These are phyloP conservation scores for Athetis lepigone DNA, from an alignment of 2,888 invertebrate genomes.

Conservation along the genomic window DNA sequence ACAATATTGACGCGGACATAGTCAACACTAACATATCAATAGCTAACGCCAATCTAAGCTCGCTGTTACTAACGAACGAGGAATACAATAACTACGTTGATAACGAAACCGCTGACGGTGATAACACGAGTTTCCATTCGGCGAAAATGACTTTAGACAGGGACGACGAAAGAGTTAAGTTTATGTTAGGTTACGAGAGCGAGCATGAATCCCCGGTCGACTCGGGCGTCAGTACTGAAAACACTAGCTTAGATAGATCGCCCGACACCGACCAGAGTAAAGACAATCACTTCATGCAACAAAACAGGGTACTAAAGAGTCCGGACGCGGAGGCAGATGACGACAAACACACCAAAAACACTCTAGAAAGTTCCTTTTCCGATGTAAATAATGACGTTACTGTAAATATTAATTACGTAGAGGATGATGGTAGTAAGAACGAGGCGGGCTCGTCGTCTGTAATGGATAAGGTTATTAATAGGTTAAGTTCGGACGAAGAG, in stretches of 20 bases:
- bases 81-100: conserved; percentile 80
- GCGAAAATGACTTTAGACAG: conserved; percentile 77
- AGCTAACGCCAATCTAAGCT: conserved; percentile 91
- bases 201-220: conserved; percentile 89
- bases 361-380: conserved; percentile 82
- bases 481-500: conserved; percentile 76
- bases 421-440: conserved; percentile 80
- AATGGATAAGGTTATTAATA: conserved; percentile 73
- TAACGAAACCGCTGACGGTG: conserved; percentile 69
- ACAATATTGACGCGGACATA: conserved; percentile 83
- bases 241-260: conserved; percentile 92
- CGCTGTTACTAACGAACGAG: conserved; percentile 89
- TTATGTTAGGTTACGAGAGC: conserved; percentile 87
- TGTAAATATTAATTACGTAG: conserved; percentile 84
- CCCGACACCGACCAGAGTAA: conserved; percentile 90
- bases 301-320: conserved; percentile 84
- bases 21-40: conserved; percentile 91
- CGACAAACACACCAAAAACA: conserved; percentile 64
- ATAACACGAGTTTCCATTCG: conserved; percentile 81
- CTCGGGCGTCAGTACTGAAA: conserved; percentile 94
- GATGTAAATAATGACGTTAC: conserved; percentile 70
- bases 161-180: conserved; percentile 82
- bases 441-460: conserved; percentile 80
- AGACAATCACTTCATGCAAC: conserved; percentile 82
- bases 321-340: conserved; percentile 70